Conservation (phyloP, 2,888 invertebrate genomes). For the Andrena fulva region DNA sequence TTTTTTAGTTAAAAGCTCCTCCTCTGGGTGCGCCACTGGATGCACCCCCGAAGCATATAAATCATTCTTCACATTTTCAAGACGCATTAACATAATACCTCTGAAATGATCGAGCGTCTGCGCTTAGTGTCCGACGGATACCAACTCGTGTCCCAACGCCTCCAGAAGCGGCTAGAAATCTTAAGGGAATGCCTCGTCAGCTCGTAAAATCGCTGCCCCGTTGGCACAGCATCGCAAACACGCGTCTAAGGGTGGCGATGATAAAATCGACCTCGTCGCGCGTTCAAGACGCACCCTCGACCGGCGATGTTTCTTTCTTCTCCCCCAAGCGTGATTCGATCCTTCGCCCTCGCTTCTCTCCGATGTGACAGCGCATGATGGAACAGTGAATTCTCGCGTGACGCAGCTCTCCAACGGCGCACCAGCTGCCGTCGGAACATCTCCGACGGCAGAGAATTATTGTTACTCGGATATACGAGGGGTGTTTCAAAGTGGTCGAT, state of each 20-base stretch:
- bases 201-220: conserved; percentile 20
- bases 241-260: conserved; percentile 36
- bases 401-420: neutral
- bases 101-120: no score
- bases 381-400: conserved; percentile 20
- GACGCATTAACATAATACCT: no score
- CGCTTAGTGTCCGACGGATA: no score
- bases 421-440: neutral
- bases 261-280: conserved; percentile 41
- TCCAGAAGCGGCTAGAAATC: neutral
- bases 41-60: no score
- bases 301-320: conserved; percentile 27
- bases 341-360: conserved; percentile 33
- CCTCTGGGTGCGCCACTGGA: no score
- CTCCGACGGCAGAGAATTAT: neutral
- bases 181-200: neutral
- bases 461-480: neutral
- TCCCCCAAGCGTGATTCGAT: conserved; percentile 28
- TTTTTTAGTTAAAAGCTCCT: no score
- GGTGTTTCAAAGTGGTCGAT: neutral
- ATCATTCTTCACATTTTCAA: no score
- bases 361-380: conserved; percentile 26
- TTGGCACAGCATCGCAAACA: conserved; percentile 38
- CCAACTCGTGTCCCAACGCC: no score
- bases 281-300: conserved; percentile 9